A percentile compares a stretch with the other conserved stretches of the same genome.
Evolutionary conservation across 2,888 invertebrate species (phyloP).

Genomic region (Clitarchus hookeri): DNA sequence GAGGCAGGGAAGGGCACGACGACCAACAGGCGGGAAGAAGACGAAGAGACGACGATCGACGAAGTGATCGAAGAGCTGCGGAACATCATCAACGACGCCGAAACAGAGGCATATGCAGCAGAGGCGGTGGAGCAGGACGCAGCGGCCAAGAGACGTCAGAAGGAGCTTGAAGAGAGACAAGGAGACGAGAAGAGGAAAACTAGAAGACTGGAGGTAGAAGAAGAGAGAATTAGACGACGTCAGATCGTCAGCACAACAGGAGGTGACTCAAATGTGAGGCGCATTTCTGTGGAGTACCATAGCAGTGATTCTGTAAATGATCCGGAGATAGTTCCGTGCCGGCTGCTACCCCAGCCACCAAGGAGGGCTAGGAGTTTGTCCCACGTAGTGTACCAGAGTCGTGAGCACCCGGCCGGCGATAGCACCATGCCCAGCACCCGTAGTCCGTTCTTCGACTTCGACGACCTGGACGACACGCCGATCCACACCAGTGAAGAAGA

Average conservation of each 20-base stretch:
- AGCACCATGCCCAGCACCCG: conserved; percentile 19
- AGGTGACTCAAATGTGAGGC: not conserved
- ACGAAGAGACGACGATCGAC: conserved; percentile 82
- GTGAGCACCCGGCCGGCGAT: conserved; percentile 57
- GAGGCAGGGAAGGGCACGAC: conserved; percentile 72
- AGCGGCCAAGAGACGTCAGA: conserved; percentile 31
- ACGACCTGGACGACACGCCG: conserved; percentile 36
- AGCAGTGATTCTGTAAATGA: conserved; percentile 54
- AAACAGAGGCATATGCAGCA: conserved; percentile 63
- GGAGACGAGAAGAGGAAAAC: conserved; percentile 36
- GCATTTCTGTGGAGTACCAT: conserved; percentile 20
- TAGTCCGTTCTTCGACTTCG: conserved; percentile 38
- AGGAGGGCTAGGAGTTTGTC: conserved; percentile 73
- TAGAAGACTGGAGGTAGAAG: conserved; percentile 31
- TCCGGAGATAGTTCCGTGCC: conserved; percentile 72
- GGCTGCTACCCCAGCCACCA: conserved; percentile 80
- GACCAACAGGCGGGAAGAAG: conserved; percentile 77
- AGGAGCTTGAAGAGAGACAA: conserved; percentile 30
- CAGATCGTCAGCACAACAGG: conserved; percentile 19
- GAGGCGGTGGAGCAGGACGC: conserved; percentile 34
- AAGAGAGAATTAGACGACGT: conserved; percentile 15
- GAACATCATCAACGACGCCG: conserved; percentile 84
- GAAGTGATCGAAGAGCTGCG: conserved; percentile 85
- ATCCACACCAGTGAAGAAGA: conserved; percentile 44
- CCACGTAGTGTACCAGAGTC: conserved; percentile 66